A percentile compares a stretch with the other conserved stretches of the same genome.
These are phyloP conservation scores for Notarius lentiginosus DNA, from an alignment of 2,113 vertebrate genomes.

Conservation along the genomic window DNA sequence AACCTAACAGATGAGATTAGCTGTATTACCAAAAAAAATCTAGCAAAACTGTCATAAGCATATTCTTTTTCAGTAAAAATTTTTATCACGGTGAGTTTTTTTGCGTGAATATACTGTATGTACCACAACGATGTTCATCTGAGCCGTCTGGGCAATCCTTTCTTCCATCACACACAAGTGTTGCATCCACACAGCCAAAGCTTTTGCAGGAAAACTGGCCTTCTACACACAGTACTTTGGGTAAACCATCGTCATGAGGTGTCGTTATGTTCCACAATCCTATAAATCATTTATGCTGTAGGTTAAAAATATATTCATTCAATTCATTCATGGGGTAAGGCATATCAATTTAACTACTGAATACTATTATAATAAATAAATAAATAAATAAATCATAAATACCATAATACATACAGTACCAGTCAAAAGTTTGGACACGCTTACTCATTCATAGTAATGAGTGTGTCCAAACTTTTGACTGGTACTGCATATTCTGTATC, in stretches of 20 bases:
- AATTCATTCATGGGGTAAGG: neutral
- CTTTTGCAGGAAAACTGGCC: conserved; percentile 72
- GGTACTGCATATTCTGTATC: no score
- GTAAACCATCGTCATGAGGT: conserved; percentile 54
- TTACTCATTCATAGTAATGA: no score
- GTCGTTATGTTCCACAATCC: conserved; percentile 44
- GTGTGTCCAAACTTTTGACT: no score
- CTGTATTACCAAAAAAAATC: neutral
- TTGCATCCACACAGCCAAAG: conserved; percentile 74
- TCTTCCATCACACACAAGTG: conserved; percentile 74
- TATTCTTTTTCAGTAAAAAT: neutral
- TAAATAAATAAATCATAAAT: neutral
- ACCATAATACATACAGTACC: neutral
- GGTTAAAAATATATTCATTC: neutral
- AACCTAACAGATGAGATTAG: conserved; percentile 50
- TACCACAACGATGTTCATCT: conserved; percentile 79
- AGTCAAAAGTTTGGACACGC: no score
- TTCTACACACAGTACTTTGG: conserved; percentile 68
- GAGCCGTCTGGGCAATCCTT: conserved; percentile 79
- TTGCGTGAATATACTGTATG: conserved; percentile 1
- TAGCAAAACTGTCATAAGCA: neutral
- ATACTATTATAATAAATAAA: neutral
- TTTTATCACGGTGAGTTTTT: neutral
- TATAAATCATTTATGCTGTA: conserved; percentile 35
- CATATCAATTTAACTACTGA: neutral